Evolutionary conservation across 2,113 vertebrate genomes (phyloP).

Genomic region (Ciconia maguari): DNA sequence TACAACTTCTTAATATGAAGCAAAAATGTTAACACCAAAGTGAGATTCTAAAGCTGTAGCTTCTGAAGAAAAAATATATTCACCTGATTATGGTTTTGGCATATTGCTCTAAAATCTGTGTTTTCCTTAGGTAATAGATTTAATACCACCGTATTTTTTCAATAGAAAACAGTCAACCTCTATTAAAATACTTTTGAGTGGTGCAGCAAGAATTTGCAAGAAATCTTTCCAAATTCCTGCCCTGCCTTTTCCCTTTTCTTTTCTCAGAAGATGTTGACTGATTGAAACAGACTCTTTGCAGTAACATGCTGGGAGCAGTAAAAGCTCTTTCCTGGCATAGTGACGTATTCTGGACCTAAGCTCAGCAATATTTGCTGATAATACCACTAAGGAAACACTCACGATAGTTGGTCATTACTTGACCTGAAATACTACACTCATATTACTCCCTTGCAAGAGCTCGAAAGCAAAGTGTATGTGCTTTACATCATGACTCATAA

Average conservation of each 20-base stretch:
- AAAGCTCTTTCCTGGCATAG: background rate
- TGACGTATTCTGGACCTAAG: background rate
- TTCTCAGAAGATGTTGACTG: background rate
- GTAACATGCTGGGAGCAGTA: background rate
- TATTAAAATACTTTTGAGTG: background rate
- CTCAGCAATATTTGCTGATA: background rate
- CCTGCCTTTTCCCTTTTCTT: background rate
- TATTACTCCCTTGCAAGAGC: no score
- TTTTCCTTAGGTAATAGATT: background rate
- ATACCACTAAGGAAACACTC: background rate
- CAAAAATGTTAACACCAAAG: background rate
- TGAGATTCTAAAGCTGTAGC: background rate
- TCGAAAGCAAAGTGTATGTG: background rate
- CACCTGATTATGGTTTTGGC: background rate
- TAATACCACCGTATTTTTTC: background rate
- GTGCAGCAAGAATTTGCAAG: background rate
- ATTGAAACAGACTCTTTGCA: background rate
- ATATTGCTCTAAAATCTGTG: background rate
- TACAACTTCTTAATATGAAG: background rate
- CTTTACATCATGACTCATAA: background rate
- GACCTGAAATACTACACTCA: background rate
- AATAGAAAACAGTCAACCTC: background rate
- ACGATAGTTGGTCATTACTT: background rate
- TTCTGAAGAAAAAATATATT: background rate
- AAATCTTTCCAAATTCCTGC: background rate